Evolutionary conservation across 1,140 invertebrate species (phyloP), one percentile per base, ranked within the genome.

Genomic region (Parasteatoda tepidariorum): DNA sequence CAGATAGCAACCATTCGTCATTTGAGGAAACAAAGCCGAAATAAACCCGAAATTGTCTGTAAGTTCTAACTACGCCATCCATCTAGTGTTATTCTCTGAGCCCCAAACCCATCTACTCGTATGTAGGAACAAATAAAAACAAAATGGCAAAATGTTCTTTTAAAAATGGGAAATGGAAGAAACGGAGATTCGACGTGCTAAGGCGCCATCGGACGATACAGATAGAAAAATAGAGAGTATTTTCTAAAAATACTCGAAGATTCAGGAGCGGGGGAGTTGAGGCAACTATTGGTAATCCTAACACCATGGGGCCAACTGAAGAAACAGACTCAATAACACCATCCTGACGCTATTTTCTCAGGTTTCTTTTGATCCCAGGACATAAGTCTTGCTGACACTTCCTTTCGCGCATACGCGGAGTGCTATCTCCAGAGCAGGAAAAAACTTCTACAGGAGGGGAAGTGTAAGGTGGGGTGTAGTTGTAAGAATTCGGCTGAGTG

Each of bases 321-420:
- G 54, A 73, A 74, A 61, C 62, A 78, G 61, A 78, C 74, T 78
- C 74, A 64, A 78, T 78, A 78, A 78, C 74, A 33, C 55, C 33
- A 76, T 76, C 59, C 73, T 22, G 13, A 18, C 34, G 59, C 73
- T 66, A 78, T 78, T 61, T 78, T 30, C 61, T 30, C 33, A 33
- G 62, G 31, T 48, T 48, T 66, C 26, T 61, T n/a, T 66, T 78
- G 38, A 78, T 34, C 61, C 74, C n/a, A 41, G 34, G 62, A 78
- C 74, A 78, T 78, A 78, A 57, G 74, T 78, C 74, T 78, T 78
- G 74, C 74, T 78, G 74, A 78, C 74, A 78, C 74, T 78, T 41
- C 71, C n/a, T 61, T 74, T 61, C 71, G 30, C 24, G 48, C 38
- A 22, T 22, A 22, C 11, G 18, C 2, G 24, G 28, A 26, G 26